Percentiles rank a stretch among this genome's conserved stretches.
Conservation (phyloP, 2,888 invertebrate genomes). For the Ametastegia equiseti region DNA sequence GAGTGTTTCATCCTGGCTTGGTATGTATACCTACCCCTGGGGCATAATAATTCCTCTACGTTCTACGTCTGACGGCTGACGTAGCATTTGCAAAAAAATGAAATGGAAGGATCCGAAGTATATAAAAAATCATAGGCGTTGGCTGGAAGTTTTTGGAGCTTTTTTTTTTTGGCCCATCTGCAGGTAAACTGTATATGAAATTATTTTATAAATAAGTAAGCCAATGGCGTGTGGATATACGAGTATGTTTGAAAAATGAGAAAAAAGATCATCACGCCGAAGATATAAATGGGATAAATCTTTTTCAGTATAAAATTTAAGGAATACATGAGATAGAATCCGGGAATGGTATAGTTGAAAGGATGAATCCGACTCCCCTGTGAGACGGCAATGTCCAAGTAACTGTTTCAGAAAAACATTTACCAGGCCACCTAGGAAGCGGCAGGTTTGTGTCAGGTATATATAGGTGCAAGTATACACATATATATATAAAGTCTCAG, state of each 20-base stretch:
- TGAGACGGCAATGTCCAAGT: not conserved
- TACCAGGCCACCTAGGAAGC: slow-evolving; percentile 40
- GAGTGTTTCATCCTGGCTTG: not conserved
- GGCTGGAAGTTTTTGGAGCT: not conserved
- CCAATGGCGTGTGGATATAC: not conserved
- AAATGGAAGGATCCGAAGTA: not conserved
- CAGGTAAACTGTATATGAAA: not conserved
- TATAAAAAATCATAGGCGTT: not conserved
- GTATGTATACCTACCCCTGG: too few species aligned
- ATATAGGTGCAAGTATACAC: not conserved
- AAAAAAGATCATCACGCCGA: not conserved
- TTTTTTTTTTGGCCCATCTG: not conserved
- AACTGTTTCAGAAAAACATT: slow-evolving; percentile 41
- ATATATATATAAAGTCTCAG: slow-evolving; percentile 13
- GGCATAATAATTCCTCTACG: slow-evolving; percentile 32
- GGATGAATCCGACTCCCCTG: slow-evolving; percentile 24
- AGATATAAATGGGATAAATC: slow-evolving; percentile 12
- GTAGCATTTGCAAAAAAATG: slow-evolving; percentile 22
- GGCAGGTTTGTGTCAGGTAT: slow-evolving; percentile 31
- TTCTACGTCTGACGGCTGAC: slow-evolving; percentile 38
- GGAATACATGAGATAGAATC: slow-evolving; percentile 4
- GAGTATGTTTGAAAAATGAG: not conserved
- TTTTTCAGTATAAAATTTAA: slow-evolving; percentile 5
- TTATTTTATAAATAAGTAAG: not conserved
- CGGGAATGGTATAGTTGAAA: slow-evolving; percentile 20